Percentiles rank a stretch among this genome's conserved stretches.
These are phyloP conservation scores for Beris morrisii DNA, from an alignment of 2,888 invertebrate species.

Conservation along the genomic window DNA sequence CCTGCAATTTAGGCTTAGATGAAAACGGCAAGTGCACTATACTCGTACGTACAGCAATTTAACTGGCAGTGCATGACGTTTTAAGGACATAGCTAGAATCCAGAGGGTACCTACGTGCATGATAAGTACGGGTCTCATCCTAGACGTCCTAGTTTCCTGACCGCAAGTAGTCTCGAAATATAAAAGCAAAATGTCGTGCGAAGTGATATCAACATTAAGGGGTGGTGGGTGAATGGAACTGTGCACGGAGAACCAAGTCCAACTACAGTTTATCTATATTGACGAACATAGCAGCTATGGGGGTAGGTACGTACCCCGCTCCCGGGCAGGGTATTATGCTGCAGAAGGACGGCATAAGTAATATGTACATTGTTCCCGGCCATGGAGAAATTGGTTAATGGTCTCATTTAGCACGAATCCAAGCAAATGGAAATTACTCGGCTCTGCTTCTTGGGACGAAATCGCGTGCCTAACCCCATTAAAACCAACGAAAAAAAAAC, in stretches of 20 bases:
- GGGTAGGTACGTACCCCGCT: too few relatives aligned
- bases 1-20: conserved; percentile 24
- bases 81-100: conserved; percentile 6
- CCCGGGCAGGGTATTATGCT: conserved; percentile 22
- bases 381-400: conserved; percentile 27
- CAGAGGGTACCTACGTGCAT: conserved; percentile 15
- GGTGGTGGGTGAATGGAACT: too few relatives aligned
- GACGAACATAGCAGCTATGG: too few relatives aligned
- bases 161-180: conserved; percentile 2
- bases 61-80: conserved; percentile 14
- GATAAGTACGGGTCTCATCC: conserved; percentile 18
- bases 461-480: conserved; percentile 25
- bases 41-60: conserved; percentile 14
- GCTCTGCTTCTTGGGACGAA: conserved; percentile 14
- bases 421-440: conserved; percentile 30
- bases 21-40: conserved; percentile 20
- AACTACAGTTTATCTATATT: too few relatives aligned
- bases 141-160: conserved; percentile 12
- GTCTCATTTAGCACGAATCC: conserved; percentile 28
- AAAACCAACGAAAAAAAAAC: conserved; percentile 6
- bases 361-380: neutral
- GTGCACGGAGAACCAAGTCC: too few relatives aligned
- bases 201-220: conserved; percentile 1
- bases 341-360: conserved; percentile 21
- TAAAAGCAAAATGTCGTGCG: conserved; percentile 10